Evolutionary conservation across 2,113 vertebrate species (phyloP), one percentile per base, ranked within the genome.

Genomic region (Orientallactaga bullata): DNA sequence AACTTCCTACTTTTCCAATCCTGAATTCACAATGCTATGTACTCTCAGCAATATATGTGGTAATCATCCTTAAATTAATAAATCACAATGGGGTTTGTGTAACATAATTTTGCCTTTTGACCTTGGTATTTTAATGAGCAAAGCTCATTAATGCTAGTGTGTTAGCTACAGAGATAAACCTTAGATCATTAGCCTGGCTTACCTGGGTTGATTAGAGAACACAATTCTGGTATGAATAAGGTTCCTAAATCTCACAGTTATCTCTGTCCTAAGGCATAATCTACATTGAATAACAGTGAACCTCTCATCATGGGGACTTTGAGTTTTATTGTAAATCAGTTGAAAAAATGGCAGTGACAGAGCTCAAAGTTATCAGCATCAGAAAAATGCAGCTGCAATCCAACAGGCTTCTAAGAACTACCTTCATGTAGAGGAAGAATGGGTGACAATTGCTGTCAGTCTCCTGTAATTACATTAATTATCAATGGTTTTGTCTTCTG

Each of bases 21-120:
- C 37, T 42, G 85, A 83, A 66, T 74, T 89, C 26, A 79, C 2
- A 63, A 89, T 86, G 21, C 6, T 63, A 88, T 90, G 11, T 4
- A 23, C 26, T 94, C 39, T 47, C 37, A 85, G 32, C 20, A 73
- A 73, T 79, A 1, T 24, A n/a, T 37, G 1, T n/a, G 65, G 20
- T 76, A 76, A 72, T 88, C 42, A 72, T 68, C 42, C 5, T 60
- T 85, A 84, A 94, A 94, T 68, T 63, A 39, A 94, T 68, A 95
- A 80, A 77, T 72, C 58, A 61, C 24, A 0, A 55, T 69, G 42
- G 7, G 10, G 26, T 84, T 66, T 80, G 8, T 79, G 78, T 89
- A 93, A 80, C 20, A 76, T 55, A 1, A 0, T 51, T 94, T 83
- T 83, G 11, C 13, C 16, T 13, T 84, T 80, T 61, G 26, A 61